phyloP scores from a whole-genome alignment of 2,113 vertebrate species.

The Chaetura pelagica region DNA sequence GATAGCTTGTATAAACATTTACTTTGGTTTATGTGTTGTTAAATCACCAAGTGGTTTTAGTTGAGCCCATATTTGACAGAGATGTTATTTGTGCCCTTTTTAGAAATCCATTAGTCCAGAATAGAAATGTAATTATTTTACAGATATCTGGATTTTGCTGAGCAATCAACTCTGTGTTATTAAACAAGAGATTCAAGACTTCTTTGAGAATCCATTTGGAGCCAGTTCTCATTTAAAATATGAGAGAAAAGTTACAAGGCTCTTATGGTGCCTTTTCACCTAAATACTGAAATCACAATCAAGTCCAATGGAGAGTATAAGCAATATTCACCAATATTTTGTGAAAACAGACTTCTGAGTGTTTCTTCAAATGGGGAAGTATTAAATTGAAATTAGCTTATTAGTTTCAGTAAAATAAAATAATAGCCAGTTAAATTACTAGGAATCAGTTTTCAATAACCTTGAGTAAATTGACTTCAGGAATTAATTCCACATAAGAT shows the following conservation, averaged over 20 bases:
- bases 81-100: background rate
- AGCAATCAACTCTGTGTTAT: background rate
- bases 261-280: background rate
- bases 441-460: background rate
- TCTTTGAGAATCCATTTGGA: background rate
- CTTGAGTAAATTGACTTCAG: background rate
- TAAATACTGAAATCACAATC: background rate
- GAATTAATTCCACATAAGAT: background rate
- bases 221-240: background rate
- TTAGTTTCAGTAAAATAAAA: background rate
- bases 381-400: background rate
- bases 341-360: background rate
- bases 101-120: background rate
- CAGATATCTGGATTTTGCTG: background rate
- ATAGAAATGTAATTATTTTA: background rate
- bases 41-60: background rate
- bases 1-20: background rate
- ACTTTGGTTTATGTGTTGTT: background rate
- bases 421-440: background rate
- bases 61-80: background rate
- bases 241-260: background rate
- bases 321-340: background rate
- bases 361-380: background rate
- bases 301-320: background rate
- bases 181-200: background rate